These are phyloP conservation scores for Xenus cinereus DNA, from an alignment of 2,113 vertebrate species.

Conservation along the genomic window DNA sequence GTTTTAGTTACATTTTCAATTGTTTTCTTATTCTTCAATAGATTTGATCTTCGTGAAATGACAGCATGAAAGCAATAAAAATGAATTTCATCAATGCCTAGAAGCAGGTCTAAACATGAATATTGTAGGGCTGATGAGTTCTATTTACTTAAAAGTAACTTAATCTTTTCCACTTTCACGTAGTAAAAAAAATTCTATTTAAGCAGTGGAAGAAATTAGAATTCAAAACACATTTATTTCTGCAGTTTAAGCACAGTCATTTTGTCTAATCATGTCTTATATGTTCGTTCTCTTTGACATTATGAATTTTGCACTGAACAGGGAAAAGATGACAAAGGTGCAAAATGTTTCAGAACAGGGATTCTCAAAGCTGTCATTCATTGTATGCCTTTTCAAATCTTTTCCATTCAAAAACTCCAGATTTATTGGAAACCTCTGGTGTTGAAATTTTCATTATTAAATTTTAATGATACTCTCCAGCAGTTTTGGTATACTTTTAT, in stretches of 20 bases:
- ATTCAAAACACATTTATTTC: background rate
- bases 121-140: background rate
- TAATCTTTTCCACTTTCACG: background rate
- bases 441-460: background rate
- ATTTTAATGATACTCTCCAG: background rate
- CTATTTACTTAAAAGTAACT: background rate
- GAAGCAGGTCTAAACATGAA: background rate
- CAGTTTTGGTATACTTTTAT: background rate
- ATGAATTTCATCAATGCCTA: background rate
- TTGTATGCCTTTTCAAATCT: background rate
- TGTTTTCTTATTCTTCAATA: background rate
- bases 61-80: background rate
- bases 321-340: background rate
- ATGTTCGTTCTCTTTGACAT: background rate
- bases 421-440: background rate
- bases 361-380: constrained; percentile 17
- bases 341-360: background rate
- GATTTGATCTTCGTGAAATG: background rate
- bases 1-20: background rate
- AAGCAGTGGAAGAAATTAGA: background rate
- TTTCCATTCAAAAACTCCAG: background rate
- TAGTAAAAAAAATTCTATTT: background rate
- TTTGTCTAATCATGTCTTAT: constrained; percentile 17
- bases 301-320: background rate
- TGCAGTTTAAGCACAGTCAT: background rate